Conservation (phyloP, 2,888 invertebrate species). For the Blastobasis lacticolella region DNA sequence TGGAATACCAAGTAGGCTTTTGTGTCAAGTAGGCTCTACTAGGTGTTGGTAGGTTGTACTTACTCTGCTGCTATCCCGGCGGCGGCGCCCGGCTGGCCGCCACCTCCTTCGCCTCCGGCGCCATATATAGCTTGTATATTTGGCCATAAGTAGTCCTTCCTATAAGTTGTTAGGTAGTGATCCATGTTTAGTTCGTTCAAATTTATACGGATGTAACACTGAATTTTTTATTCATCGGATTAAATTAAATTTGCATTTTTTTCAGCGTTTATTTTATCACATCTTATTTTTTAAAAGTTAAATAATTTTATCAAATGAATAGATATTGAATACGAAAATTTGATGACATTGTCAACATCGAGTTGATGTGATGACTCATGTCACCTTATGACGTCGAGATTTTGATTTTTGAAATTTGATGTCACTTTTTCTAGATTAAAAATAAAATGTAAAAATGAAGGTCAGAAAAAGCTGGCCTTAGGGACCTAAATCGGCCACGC, state of each 20-base stretch:
- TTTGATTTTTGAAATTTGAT: no score
- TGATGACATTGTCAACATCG: neutral
- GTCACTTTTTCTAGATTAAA: no score
- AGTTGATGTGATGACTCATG: neutral
- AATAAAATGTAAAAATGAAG: no score
- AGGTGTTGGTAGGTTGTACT: neutral
- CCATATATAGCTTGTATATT: constrained; percentile 38
- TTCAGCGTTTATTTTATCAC: neutral
- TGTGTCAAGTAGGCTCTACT: no score
- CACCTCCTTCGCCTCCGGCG: constrained; percentile 10
- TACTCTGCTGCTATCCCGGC: constrained; percentile 24
- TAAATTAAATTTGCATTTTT: neutral
- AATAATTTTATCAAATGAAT: no score
- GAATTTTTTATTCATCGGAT: neutral
- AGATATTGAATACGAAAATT: neutral
- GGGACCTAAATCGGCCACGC: no score
- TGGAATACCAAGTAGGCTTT: no score
- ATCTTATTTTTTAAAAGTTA: neutral
- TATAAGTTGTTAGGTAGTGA: constrained; percentile 76
- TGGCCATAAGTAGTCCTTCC: constrained; percentile 79
- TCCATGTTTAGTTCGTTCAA: constrained; percentile 50
- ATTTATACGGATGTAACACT: no score
- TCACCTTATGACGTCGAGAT: no score
- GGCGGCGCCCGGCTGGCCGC: neutral
- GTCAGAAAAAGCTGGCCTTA: no score